Base-by-base conservation (phyloP, 2,888 invertebrate genomes). In the Acanthosepion lycidas region DNA sequence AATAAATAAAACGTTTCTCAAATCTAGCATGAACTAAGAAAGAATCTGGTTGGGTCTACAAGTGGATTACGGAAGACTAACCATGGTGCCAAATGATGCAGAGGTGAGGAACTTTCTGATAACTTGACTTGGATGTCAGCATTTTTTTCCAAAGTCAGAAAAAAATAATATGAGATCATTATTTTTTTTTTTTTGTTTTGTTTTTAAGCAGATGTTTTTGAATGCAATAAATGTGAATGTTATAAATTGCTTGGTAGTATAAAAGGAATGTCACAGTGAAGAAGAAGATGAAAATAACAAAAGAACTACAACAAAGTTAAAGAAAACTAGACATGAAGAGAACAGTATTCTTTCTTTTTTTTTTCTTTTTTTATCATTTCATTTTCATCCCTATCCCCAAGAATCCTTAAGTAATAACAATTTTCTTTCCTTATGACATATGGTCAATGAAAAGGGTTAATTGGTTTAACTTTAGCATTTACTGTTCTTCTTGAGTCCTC, bases 51-150 rank as follows among this genome's bases (percentile, higher is more conserved):
- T 78, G 78, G 78, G 5, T 78, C 78, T 33, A 15, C 18, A 33
- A 78, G 78, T 78, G 78, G 78, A 78, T 78, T 78, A 78, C 33
- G 78, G 78, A 78, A 78, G 78, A 78, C 15, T 78, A 33, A 33
- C 78, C 78, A 78, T 78, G 78, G n/a, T 78, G 78, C 78, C 78
- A 78, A 78, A 78, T 78, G 78, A 78, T 78, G 78, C 78, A 78
- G 78, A 78, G 78, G 78, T 78, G 78, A 78, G 78, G 78, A 78
- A 78, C 78, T 78, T 33, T 78, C 33, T 12, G n/a, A n/a, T 78
- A 78, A 78, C 78, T 78, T 78, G 78, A 78, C n/a, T n/a, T n/a
- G n/a, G 78, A 78, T 78, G 33, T n/a, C 78, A 78, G n/a, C 78
- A 78, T 33, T 78, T 78, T 42, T 78, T 33, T 78, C 78, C n/a